Base-by-base conservation (phyloP, 2,113 vertebrate genomes). In the Gallinago undulata region DNA sequence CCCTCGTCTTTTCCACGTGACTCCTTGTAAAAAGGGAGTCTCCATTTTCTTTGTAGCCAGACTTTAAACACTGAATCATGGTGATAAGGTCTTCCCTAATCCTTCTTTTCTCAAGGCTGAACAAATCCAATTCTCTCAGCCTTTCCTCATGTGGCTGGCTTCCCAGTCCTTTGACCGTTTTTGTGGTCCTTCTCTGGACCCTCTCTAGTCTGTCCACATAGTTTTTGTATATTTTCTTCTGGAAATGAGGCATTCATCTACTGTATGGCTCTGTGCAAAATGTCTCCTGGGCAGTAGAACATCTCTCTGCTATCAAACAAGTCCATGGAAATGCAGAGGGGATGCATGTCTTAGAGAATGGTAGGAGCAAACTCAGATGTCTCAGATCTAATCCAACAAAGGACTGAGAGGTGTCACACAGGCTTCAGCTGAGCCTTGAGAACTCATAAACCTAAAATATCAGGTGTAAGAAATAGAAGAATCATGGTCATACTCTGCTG, bases 341-440 rank as follows among this genome's bases (percentile, higher is more conserved):
- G 10, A 12, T 10, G 37, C 2, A 3, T 8, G 28, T 27, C 21
- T 14, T 6, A 41, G 51, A 45, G 69, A 81, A 74, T 0, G 2
- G 3, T 64, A 75, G 53, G 21, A 80, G 64, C 25, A 70, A 63
- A 33, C 37, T 37, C 72, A 77, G 27, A 48, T 35, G 64, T 37
- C 66, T 83, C 82, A 30, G 45, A 55, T 55, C 23, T 2, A 45
- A 72, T 4, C 50, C 41, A 39, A 17, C 19, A 24, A 75, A 82
- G 56, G 19, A 48, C 27, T n/a, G 23, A 53, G 59, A 76, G 8
- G 10, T 39, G 39, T 82, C 74, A 64, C 62, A 68, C 1, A 3
- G 33, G 24, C 48, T 78, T 79, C 3, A 0, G 23, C 19, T 67
- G 28, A 25, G 31, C 28, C 48, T 25, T 12, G 15, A 9, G 19